Base-by-base conservation (phyloP, 2,797 vertebrate species). In the Malurus leucopterus region DNA sequence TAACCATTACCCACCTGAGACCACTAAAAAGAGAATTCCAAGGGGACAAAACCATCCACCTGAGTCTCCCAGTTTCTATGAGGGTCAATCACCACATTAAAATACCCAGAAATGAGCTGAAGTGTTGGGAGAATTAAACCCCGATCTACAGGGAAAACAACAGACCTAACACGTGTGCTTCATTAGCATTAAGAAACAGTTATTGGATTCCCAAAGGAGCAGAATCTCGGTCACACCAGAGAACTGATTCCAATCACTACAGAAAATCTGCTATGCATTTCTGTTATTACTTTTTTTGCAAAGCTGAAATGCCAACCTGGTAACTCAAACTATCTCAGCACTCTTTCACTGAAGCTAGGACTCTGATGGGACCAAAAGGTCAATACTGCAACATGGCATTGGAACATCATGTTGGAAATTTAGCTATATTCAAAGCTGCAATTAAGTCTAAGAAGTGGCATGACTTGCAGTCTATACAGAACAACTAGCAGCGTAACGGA, bases 71-170 rank as follows among this genome's bases (percentile, higher is more conserved):
- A 44, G 46, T 26, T 86, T 49, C 77, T 44, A 1, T 8, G 15
- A 68, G 32, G 54, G 50, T 63, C 57, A 74, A 75, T 54, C 67
- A 72, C 15, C 69, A 65, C 34, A n/a, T 67, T 50, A 82, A 86
- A 84, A 86, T 27, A 69, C 73, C 81, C 64, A 86, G 23, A 88
- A 91, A 72, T 75, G 15, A 90, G 90, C 65, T 34, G 32, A 91
- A 89, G 46, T 76, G 32, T 62, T 34, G 21, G 62, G 69, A 90
- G 78, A 92, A 86, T 83, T 68, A 86, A 92, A 76, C 59, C 29
- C 59, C 20, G 6, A 50, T 50, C 77, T 71, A 76, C 32, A 5
- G 65, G 53, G 81, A 16, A 77, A 86, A 79, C 17, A 76, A 61
- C 21, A 36, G 55, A 64, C n/a, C 70, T 79, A 71, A 67, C 38